Percentiles rank a stretch among this genome's conserved stretches.
Evolutionary conservation across 2,888 invertebrate species (phyloP).

Genomic region (Drosophila paranaensis): DNA sequence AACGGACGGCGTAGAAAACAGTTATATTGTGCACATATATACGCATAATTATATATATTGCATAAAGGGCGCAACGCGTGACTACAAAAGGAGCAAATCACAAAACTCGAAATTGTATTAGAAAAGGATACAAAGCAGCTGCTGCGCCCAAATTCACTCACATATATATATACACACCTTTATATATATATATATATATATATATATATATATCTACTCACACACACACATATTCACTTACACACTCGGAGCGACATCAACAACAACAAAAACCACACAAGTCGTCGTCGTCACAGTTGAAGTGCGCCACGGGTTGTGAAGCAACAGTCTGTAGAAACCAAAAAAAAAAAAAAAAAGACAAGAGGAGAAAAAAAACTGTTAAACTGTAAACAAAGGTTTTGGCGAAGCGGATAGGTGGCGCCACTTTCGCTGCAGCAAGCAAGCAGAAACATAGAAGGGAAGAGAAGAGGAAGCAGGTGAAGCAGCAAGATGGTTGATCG

Average conservation of each 20-base stretch:
- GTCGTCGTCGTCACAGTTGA: conserved; percentile 67
- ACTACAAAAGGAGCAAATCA: conserved; percentile 24
- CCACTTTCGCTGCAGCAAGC: conserved; percentile 50
- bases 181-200: background rate
- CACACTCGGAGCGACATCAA: conserved; percentile 14
- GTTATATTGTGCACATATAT: conserved; percentile 47
- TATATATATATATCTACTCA: conserved; percentile 4
- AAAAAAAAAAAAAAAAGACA: too few species aligned
- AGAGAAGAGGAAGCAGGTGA: background rate
- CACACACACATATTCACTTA: background rate
- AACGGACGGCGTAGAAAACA: conserved; percentile 66
- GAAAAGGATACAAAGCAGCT: conserved; percentile 43
- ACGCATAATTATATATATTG: conserved; percentile 31
- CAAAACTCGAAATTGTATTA: conserved; percentile 8
- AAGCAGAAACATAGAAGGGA: background rate
- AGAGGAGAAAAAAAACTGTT: conserved; percentile 1
- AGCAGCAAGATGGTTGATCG: conserved; percentile 85
- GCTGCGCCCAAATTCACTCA: conserved; percentile 37
- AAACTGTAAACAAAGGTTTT: conserved; percentile 40
- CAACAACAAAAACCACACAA: conserved; percentile 24
- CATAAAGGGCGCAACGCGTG: conserved; percentile 65
- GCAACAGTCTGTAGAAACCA: conserved; percentile 34
- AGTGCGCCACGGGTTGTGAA: conserved; percentile 50
- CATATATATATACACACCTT: too few species aligned
- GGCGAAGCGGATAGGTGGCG: conserved; percentile 25